These are phyloP conservation scores for Agrotis puta DNA, from an alignment of 2,888 invertebrate genomes.

Conservation along the genomic window DNA sequence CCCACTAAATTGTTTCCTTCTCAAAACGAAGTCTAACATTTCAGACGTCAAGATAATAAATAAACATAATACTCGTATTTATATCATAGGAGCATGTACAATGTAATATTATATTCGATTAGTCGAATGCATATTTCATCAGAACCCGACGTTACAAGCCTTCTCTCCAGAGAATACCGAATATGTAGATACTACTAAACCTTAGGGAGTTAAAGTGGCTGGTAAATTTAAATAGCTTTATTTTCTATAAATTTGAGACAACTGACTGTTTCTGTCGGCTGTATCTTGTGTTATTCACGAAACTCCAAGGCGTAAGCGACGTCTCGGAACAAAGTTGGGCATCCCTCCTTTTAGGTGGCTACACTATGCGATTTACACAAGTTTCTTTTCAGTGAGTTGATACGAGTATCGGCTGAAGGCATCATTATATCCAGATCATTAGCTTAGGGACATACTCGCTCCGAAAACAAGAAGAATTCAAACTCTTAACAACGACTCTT, in stretches of 20 bases:
- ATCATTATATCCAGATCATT: constrained; percentile 51
- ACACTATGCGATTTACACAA: constrained; percentile 54
- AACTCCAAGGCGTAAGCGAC: constrained; percentile 36
- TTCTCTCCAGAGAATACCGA: constrained; percentile 39
- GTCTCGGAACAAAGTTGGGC: constrained; percentile 48
- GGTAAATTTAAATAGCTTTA: constrained; percentile 44
- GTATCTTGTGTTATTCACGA: constrained; percentile 52
- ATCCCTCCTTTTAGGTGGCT: constrained; percentile 46
- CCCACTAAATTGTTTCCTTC: background rate
- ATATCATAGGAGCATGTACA: background rate
- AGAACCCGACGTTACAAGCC: constrained; percentile 25
- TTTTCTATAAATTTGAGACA: constrained; percentile 36
- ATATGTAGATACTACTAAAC: constrained; percentile 47
- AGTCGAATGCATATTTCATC: constrained; percentile 59
- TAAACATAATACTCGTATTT: constrained; percentile 12
- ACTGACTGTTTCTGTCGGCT: constrained; percentile 32
- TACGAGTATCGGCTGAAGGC: constrained; percentile 39
- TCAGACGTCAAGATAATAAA: constrained; percentile 28
- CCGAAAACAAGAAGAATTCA: constrained; percentile 35
- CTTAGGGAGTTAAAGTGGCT: constrained; percentile 13
- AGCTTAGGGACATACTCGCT: constrained; percentile 15
- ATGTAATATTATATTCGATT: constrained; percentile 53
- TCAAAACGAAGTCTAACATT: constrained; percentile 19
- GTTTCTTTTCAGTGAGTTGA: constrained; percentile 49
- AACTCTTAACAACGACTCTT: constrained; percentile 42